phyloP scores from a whole-genome alignment of 2,797 vertebrate genomes.

The Heterohyrax brucei region DNA sequence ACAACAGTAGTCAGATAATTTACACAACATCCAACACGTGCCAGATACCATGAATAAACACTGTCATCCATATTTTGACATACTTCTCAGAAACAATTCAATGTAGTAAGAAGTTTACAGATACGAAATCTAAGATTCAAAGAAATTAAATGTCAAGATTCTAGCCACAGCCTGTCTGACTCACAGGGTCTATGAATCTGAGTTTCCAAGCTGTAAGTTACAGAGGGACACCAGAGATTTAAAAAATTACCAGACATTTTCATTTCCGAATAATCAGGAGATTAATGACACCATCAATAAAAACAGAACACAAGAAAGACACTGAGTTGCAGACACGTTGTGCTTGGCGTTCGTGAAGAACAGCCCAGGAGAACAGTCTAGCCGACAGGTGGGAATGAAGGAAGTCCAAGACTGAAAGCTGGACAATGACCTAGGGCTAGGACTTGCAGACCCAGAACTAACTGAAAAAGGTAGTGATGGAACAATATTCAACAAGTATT shows the following conservation, averaged over 20 bases:
- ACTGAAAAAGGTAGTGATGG: background rate
- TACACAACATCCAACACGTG: background rate
- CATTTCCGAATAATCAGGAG: background rate
- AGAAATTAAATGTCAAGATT: background rate
- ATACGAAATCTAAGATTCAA: slow-evolving; percentile 18
- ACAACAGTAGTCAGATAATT: background rate
- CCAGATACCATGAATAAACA: background rate
- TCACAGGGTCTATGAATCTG: background rate
- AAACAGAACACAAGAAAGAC: background rate
- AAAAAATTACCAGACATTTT: background rate
- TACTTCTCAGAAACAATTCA: background rate
- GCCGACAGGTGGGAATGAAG: background rate
- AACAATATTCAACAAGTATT: background rate
- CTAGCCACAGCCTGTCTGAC: background rate
- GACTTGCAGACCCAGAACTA: background rate
- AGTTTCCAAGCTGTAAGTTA: background rate
- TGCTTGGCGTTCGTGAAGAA: background rate
- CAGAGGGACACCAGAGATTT: background rate
- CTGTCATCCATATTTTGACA: background rate
- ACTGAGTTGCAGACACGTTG: background rate
- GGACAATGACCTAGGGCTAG: background rate
- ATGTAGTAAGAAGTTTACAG: background rate
- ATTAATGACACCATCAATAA: background rate
- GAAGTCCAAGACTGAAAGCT: background rate
- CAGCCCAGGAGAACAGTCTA: background rate